Conservation (phyloP, 2,113 vertebrate genomes). For the Pycnonotus jocosus region DNA sequence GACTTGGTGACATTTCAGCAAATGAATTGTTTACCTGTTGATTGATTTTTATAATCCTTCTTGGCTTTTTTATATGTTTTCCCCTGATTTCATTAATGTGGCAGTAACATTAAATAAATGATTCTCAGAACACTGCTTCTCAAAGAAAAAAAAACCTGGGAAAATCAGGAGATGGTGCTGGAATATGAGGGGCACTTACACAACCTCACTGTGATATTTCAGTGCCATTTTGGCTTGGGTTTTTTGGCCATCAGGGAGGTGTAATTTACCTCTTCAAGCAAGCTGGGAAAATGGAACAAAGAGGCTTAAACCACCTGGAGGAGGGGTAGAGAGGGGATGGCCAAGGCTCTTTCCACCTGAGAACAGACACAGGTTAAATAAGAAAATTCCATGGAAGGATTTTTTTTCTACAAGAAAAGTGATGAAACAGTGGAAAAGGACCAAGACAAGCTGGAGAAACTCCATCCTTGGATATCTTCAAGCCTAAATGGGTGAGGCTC, state of each 20-base stretch:
- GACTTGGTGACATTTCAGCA: neutral
- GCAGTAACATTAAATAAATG: neutral
- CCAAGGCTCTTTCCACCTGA: neutral
- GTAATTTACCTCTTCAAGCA: neutral
- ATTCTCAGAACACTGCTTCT: neutral
- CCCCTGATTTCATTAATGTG: neutral
- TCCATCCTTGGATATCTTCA: neutral
- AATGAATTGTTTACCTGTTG: neutral
- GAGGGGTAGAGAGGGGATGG: neutral
- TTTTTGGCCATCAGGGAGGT: neutral
- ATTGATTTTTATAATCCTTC: neutral
- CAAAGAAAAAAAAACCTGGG: neutral
- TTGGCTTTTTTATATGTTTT: neutral
- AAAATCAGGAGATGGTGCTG: neutral
- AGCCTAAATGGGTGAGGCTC: no score
- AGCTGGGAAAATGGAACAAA: neutral
- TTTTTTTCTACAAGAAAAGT: neutral
- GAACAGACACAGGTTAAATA: no score
- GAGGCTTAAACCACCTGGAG: neutral
- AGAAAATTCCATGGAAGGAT: neutral
- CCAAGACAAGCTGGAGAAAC: neutral
- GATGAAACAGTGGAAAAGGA: neutral
- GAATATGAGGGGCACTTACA: neutral
- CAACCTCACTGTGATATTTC: neutral
- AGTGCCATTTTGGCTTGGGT: accelerated